A percentile compares a stretch with the other conserved stretches of the same genome.
Conservation (phyloP, 2,888 invertebrate genomes). For the Ophion obscuratus region DNA sequence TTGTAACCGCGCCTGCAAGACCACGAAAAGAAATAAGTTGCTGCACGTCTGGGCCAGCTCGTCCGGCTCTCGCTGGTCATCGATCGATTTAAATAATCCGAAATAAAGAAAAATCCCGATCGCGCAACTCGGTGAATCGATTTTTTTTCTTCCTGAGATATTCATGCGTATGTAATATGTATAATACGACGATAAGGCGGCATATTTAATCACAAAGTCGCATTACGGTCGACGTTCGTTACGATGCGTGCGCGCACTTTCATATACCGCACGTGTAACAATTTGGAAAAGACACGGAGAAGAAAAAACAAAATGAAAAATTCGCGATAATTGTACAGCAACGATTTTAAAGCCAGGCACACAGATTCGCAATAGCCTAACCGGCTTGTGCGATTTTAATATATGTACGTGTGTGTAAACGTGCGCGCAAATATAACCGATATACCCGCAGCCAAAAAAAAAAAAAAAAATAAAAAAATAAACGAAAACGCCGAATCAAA, state of each 20-base stretch:
- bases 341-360: slow-evolving; percentile 15
- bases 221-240: slow-evolving; percentile 69
- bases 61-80: slow-evolving; percentile 74
- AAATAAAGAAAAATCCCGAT: slow-evolving; percentile 39
- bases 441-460: slow-evolving; percentile 36
- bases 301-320: slow-evolving; percentile 18
- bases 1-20: slow-evolving; percentile 24
- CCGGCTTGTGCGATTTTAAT: neutral
- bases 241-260: slow-evolving; percentile 62
- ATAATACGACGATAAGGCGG: slow-evolving; percentile 37
- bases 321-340: slow-evolving; percentile 27
- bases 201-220: slow-evolving; percentile 62
- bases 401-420: slow-evolving; percentile 50
- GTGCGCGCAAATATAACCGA: slow-evolving; percentile 53
- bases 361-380: neutral
- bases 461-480: slow-evolving; percentile 26
- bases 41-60: slow-evolving; percentile 78
- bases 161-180: slow-evolving; percentile 51
- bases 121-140: slow-evolving; percentile 64
- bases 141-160: slow-evolving; percentile 66
- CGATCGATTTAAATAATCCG: slow-evolving; percentile 42
- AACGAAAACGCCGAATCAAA: slow-evolving; percentile 6
- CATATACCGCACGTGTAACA: slow-evolving; percentile 45
- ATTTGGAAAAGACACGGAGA: slow-evolving; percentile 10
- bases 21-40: slow-evolving; percentile 48